Evolutionary conservation across 2,797 vertebrate species (phyloP).

Genomic region (Sebastolobus altivelis): DNA sequence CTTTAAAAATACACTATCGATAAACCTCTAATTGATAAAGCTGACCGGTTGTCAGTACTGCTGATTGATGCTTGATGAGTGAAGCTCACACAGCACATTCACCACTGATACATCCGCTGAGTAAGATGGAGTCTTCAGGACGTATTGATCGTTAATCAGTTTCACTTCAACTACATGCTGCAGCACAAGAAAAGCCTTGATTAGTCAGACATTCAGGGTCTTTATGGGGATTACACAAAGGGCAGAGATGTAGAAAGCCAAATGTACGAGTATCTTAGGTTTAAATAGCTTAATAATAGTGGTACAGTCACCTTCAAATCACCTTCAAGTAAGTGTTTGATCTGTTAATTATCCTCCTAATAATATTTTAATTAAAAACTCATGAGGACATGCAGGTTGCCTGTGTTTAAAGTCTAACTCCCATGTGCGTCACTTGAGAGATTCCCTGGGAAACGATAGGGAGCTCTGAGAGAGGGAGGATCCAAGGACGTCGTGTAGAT

Average conservation of each 20-base stretch:
- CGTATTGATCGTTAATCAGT: constrained; percentile 53
- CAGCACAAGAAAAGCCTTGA: constrained; percentile 20
- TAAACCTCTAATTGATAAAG: no score
- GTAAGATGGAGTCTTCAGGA: constrained; percentile 28
- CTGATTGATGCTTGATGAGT: constrained; percentile 26
- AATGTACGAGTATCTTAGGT: neutral
- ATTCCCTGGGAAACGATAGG: constrained; percentile 38
- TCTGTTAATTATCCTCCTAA: constrained; percentile 9
- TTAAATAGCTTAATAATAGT: neutral
- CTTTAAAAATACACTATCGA: no score
- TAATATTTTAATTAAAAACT: constrained; percentile 3
- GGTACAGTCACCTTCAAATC: neutral
- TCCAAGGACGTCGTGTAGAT: constrained; percentile 42
- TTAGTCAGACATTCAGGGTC: constrained; percentile 1
- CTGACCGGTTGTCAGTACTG: neutral
- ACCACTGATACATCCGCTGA: constrained; percentile 45
- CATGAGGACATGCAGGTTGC: neutral
- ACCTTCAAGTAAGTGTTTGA: neutral
- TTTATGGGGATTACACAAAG: constrained; percentile 1
- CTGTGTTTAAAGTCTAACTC: constrained; percentile 26
- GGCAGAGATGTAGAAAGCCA: neutral
- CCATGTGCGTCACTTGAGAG: neutral
- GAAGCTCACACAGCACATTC: constrained; percentile 55
- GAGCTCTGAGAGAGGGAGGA: constrained; percentile 50
- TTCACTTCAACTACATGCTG: constrained; percentile 33